A percentile compares a stretch with the other conserved stretches of the same genome.
phyloP scores from a whole-genome alignment of 92 coral and sea anemone species.

The Palythoa caribaeorum region DNA sequence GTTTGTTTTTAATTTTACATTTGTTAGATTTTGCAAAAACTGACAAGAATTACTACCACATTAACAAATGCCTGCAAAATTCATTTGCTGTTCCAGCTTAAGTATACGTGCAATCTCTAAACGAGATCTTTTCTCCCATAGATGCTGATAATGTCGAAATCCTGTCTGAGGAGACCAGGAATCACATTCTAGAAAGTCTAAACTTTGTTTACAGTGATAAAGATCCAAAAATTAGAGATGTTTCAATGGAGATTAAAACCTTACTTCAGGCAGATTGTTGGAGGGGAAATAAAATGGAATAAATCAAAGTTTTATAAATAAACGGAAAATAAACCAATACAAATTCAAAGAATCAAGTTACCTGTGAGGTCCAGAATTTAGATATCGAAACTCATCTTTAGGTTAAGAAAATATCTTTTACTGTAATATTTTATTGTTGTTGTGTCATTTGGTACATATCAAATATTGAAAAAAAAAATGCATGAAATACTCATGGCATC shows the following conservation, averaged over 20 bases:
- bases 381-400: too few species aligned
- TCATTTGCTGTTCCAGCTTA: too few species aligned
- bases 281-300: conserved; percentile 20
- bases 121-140: not conserved
- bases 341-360: too few species aligned
- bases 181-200: conserved; percentile 71
- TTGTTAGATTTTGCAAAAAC: not conserved
- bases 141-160: conserved; percentile 55
- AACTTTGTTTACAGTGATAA: conserved; percentile 84
- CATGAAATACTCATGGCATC: too few species aligned
- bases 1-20: not conserved
- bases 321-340: too few species aligned
- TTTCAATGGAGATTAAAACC: conserved; percentile 72
- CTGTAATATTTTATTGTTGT: too few species aligned
- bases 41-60: not conserved
- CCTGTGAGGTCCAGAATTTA: too few species aligned
- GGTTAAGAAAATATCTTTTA: too few species aligned
- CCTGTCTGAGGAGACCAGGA: conserved; percentile 65
- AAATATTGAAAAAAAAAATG: too few species aligned
- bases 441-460: too few species aligned
- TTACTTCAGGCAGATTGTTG: conserved; percentile 45
- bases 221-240: conserved; percentile 82
- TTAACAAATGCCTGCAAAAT: not conserved
- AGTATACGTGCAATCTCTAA: too few species aligned
- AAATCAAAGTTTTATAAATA: not conserved